Conservation (phyloP, 2,888 invertebrate species). For the Chalcis sispes region DNA sequence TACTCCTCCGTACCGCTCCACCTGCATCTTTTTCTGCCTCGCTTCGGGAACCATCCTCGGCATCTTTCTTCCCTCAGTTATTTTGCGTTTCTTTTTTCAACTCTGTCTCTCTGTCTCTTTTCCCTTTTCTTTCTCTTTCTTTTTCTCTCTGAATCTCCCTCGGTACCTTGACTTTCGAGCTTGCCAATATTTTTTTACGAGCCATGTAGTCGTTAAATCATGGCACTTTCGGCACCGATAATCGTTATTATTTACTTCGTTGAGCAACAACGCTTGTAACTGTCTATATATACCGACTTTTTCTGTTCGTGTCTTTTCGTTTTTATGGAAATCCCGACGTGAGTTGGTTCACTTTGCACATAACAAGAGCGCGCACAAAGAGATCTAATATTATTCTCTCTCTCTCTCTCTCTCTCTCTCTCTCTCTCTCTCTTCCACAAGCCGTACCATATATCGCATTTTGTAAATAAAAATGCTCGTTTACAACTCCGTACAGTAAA, state of each 20-base stretch:
- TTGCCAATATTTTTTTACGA: constrained; percentile 41
- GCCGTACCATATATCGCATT: too few relatives aligned
- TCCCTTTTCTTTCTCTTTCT: constrained; percentile 53
- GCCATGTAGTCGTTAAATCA: constrained; percentile 27
- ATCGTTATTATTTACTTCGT: constrained; percentile 37
- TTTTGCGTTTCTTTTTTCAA: too few relatives aligned
- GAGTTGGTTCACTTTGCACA: too few relatives aligned
- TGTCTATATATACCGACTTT: background rate
- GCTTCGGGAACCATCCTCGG: too few relatives aligned
- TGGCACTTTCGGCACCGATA: constrained; percentile 35
- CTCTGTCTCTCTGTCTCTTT: constrained; percentile 46
- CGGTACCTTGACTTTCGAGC: background rate
- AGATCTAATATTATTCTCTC: background rate
- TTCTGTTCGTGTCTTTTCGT: background rate
- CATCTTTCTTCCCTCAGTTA: too few relatives aligned
- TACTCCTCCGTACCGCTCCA: too few relatives aligned
- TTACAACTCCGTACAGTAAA: too few relatives aligned
- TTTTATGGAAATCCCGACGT: background rate
- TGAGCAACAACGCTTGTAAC: constrained; percentile 34
- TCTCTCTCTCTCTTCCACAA: too few relatives aligned
- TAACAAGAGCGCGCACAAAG: too few relatives aligned
- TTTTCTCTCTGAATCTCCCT: constrained; percentile 53
- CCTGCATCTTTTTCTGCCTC: constrained; percentile 51
- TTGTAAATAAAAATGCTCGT: too few relatives aligned
- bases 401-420: too few relatives aligned